Evolutionary conservation across 2,113 vertebrate genomes (phyloP).

Genomic region (Romanogobio albipinnatus): DNA sequence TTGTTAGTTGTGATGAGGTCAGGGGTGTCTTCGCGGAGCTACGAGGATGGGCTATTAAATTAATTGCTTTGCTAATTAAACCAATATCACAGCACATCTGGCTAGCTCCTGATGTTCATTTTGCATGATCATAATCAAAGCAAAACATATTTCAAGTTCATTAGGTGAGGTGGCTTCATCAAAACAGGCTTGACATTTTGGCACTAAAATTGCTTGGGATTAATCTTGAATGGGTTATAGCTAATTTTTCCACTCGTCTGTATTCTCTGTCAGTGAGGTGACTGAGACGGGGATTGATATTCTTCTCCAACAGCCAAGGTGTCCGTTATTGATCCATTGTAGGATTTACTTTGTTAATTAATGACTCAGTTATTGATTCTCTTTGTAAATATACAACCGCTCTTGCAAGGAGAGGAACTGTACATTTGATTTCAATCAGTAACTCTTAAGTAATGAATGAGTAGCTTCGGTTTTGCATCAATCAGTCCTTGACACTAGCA

Average conservation of each 20-base stretch:
- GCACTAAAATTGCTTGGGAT: neutral
- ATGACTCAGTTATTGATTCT: conserved; percentile 64
- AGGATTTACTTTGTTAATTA: conserved; percentile 68
- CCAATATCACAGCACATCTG: conserved; percentile 58
- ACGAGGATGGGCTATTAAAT: conserved; percentile 55
- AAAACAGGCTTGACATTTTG: conserved; percentile 21
- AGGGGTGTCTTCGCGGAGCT: conserved; percentile 49
- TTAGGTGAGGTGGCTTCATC: neutral
- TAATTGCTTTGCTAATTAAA: conserved; percentile 71
- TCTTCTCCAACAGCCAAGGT: conserved; percentile 57
- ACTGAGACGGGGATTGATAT: conserved; percentile 52
- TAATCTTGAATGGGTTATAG: conserved; percentile 11
- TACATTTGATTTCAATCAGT: conserved; percentile 65
- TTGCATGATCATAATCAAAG: conserved; percentile 60
- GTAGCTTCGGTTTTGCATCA: conserved; percentile 55
- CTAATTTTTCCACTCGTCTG: neutral
- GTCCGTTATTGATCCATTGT: conserved; percentile 59
- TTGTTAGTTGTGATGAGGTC: conserved; percentile 43
- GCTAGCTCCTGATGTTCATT: conserved; percentile 37
- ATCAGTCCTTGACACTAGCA: conserved; percentile 26
- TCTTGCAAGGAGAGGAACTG: conserved; percentile 48
- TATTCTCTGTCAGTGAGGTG: neutral
- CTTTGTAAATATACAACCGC: conserved; percentile 52
- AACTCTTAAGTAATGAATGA: conserved; percentile 62
- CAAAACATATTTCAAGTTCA: conserved; percentile 16